phyloP scores from a whole-genome alignment of 2,113 vertebrate species.

The Sylvietta virens region DNA sequence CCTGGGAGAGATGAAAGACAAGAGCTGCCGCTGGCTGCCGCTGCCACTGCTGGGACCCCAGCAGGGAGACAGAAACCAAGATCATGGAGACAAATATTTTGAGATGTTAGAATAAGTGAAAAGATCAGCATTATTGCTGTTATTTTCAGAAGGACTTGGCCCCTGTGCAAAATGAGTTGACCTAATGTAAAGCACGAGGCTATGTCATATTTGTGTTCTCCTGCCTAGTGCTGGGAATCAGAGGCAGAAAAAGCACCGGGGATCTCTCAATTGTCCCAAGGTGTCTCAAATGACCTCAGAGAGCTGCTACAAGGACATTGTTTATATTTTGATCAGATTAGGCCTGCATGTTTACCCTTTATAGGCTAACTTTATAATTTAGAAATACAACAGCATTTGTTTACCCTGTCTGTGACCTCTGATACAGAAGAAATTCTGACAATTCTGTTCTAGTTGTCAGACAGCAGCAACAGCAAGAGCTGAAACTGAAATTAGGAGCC shows the following conservation, averaged over 20 bases:
- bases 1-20: not conserved
- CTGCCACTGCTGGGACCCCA: not conserved
- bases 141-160: not conserved
- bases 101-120: not conserved
- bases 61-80: not conserved
- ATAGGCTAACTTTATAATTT: not conserved
- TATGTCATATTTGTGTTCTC: not conserved
- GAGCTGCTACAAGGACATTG: not conserved
- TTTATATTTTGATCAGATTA: not conserved
- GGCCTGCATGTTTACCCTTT: not conserved
- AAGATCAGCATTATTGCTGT: not conserved
- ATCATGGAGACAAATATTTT: not conserved
- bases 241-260: not conserved
- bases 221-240: not conserved
- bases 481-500: not conserved
- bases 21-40: not conserved
- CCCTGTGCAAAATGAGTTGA: not conserved
- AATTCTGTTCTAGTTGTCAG: not conserved
- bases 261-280: not conserved
- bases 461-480: not conserved
- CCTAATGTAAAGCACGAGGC: not conserved
- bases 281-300: not conserved
- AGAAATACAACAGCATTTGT: not conserved
- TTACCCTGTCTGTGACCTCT: not conserved
- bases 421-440: not conserved